Conservation (phyloP, 53 echinoderm and acorn worm species). For the Paelopatides confundens region DNA sequence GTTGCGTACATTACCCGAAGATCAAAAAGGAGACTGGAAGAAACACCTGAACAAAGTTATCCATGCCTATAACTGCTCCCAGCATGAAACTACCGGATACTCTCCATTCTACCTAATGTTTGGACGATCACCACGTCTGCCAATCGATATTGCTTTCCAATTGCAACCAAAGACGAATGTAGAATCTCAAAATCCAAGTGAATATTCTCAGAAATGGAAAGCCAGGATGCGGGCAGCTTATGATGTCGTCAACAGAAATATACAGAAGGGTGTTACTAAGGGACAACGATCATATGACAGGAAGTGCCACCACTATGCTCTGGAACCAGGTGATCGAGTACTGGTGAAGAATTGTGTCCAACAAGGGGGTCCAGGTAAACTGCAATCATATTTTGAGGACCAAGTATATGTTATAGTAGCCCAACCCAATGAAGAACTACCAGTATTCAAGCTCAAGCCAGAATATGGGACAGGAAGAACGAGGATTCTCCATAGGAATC, state of each 20-base stretch:
- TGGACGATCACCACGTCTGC: slow-evolving; percentile 21
- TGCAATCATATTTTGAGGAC: slow-evolving; percentile 47
- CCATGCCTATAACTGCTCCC: slow-evolving; percentile 39
- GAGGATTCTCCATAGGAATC: slow-evolving; percentile 23
- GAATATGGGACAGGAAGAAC: slow-evolving; percentile 52
- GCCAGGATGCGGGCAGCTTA: not conserved
- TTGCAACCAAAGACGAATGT: not conserved
- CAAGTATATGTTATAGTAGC: slow-evolving; percentile 22
- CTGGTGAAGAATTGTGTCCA: slow-evolving; percentile 47
- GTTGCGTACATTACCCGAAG: not conserved
- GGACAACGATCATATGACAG: slow-evolving; percentile 31
- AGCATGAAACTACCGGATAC: slow-evolving; percentile 41
- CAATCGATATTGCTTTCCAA: slow-evolving; percentile 48
- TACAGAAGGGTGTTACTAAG: not conserved
- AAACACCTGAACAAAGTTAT: slow-evolving; percentile 31
- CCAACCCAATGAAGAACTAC: slow-evolving; percentile 35
- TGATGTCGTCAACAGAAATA: not conserved
- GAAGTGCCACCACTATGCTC: not conserved
- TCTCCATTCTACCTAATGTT: slow-evolving; percentile 36
- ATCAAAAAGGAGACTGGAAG: slow-evolving; percentile 54
- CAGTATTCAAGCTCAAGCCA: slow-evolving; percentile 57
- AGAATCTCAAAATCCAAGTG: not conserved
- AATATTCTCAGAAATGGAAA: not conserved
- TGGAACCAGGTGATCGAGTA: slow-evolving; percentile 51
- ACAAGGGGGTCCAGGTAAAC: slow-evolving; percentile 36